Base-by-base conservation (phyloP, 2,797 vertebrate species). In the Margarornis squamiger region DNA sequence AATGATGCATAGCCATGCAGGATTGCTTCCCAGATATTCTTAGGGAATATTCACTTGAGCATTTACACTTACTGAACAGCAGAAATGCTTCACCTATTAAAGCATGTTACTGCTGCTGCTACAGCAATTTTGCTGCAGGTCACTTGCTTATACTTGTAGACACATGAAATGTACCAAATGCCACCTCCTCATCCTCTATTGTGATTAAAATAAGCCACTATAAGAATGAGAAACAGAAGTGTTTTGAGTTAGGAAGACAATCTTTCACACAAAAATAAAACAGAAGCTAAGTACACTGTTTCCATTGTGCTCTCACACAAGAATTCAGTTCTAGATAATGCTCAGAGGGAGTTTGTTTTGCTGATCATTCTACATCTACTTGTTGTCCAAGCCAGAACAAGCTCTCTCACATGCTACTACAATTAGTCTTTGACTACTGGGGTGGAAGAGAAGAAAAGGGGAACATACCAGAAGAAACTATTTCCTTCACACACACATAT, bases 261-360 rank as follows among this genome's bases (percentile, higher is more conserved):
- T n/a, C 39, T 74, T 90, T n/a, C 78, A 41, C 20, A 45, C 18
- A 89, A 54, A 66, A 63, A 45, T 36, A 86, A 80, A 85, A 68
- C 13, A 74, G 22, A 82, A 77, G 22, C 14, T n/a, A 70, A 51
- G 43, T 34, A 86, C 26, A 51, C 3, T 30, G 45, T 65, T 91
- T 49, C 39, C 20, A 68, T 22, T 51, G 26, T 8, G 39, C 10
- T 95, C 83, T 59, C 70, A 81, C 55, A 82, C 49, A 93, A 43
- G 34, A 90, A 75, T 49, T 74, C 49, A 43, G 9, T 62, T 72
- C 57, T 55, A 88, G 93, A 93, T 88, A 95, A 88, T 4, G 27
- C 58, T 58, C 74, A 34, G 62, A 78, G n/a, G 17, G 55, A 79
- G 77, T 32, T 68, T 90, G 85, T 81, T 96, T 94, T 93, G 79